Conservation (phyloP, 2,888 invertebrate genomes). For the Mechanitis mazaeus region DNA sequence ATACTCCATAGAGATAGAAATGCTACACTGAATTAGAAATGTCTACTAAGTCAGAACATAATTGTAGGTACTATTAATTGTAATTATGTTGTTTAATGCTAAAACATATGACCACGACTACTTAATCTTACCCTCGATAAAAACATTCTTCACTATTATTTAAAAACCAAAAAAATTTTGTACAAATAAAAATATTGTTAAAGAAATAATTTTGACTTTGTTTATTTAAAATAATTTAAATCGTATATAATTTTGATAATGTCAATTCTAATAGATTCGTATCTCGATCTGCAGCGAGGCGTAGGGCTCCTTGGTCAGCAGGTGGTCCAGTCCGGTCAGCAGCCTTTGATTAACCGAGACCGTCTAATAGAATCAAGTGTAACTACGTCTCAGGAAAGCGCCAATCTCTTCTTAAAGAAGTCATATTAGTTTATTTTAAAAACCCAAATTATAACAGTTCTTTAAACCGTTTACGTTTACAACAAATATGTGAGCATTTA, state of each 20-base stretch:
- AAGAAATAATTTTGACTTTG: too few species aligned
- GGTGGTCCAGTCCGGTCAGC: constrained; percentile 66
- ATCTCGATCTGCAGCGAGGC: constrained; percentile 36
- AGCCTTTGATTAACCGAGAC: constrained; percentile 69
- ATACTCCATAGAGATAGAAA: constrained; percentile 33
- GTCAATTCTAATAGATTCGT: constrained; percentile 41
- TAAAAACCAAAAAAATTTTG: too few species aligned
- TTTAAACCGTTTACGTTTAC: constrained; percentile 48
- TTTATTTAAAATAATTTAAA: too few species aligned
- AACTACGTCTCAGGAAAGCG: constrained; percentile 44
- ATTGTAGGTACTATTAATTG: background rate
- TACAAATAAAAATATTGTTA: too few species aligned
- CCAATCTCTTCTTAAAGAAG: constrained; percentile 30
- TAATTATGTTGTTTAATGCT: too few species aligned
- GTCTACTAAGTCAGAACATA: background rate
- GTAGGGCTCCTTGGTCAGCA: constrained; percentile 53
- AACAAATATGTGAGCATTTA: constrained; percentile 74
- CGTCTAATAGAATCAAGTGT: constrained; percentile 72
- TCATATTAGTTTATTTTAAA: constrained; percentile 40
- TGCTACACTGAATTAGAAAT: background rate
- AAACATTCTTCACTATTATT: too few species aligned
- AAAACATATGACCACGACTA: too few species aligned
- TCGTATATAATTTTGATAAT: background rate
- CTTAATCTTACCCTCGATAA: too few species aligned
- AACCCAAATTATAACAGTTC: constrained; percentile 32